Conservation (phyloP, 2,888 invertebrate genomes). For the Lathronympha strigana region DNA sequence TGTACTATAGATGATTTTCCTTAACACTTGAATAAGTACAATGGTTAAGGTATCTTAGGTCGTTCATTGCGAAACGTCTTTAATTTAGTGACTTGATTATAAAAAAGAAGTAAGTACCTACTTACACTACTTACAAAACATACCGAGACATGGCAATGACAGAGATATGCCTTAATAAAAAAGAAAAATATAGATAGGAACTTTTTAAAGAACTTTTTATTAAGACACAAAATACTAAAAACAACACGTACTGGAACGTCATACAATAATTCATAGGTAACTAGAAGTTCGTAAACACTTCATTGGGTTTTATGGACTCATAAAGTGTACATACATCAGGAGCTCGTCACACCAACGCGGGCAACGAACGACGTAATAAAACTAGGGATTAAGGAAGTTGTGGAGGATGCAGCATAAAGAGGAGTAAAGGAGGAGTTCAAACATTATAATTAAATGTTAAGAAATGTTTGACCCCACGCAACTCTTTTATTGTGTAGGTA, state of each 20-base stretch:
- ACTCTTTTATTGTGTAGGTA: no score
- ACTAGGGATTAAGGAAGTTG: background rate
- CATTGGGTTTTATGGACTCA: constrained; percentile 7
- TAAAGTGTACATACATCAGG: constrained; percentile 5
- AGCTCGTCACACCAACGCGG: background rate
- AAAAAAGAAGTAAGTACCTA: no score
- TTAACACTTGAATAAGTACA: constrained; percentile 8
- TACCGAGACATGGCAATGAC: no score
- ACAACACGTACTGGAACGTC: no score
- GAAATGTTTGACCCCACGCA: no score
- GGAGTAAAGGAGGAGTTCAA: background rate
- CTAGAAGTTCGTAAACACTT: background rate
- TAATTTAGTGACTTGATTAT: no score
- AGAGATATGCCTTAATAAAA: no score
- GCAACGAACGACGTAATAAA: constrained; percentile 2
- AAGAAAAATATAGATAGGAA: no score
- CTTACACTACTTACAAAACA: no score
- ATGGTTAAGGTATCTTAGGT: background rate
- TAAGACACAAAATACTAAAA: no score
- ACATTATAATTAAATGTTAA: background rate
- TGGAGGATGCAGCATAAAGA: background rate
- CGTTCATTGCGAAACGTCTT: no score
- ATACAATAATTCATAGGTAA: background rate
- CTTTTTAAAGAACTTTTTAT: no score
- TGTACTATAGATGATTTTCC: constrained; percentile 11